Evolutionary conservation across 2,888 invertebrate genomes (phyloP), one percentile per base, ranked within the genome.

Genomic region (Euspilapteryx auroguttella): DNA sequence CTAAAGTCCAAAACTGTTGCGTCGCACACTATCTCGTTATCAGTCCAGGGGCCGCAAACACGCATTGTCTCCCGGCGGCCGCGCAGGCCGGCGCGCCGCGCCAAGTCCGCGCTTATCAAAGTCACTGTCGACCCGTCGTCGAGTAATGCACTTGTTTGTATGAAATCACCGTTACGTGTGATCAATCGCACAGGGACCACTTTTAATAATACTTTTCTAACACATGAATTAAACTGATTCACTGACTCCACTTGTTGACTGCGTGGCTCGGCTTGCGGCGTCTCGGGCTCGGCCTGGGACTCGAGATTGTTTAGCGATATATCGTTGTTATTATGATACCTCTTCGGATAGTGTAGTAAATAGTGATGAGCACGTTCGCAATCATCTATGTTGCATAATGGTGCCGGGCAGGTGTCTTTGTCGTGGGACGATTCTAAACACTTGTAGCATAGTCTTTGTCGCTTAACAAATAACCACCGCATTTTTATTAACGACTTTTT

Each of bases 31-130:
- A 20, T 13, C 9, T 8, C 14, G 2, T 21, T 29, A 14, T 29
- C 14, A 10, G 9, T 25, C 29, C 29, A 29, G 9, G 29, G 29
- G 2, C 29, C 29, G 10, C 21, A 21, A 6, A 29, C 29, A 10
- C 21, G 29, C 21, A 29, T 11, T 2, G 25, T 21, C 10, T 29
- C 29, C 12, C 14, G 29, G 5, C 14, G 29, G n/a, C 29, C 29
- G 25, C 21, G 21, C 21, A 29, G 11, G 8, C 29, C 29, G 1
- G 29, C 29, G 21, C 29, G 29, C 11, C 21, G 13, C 12, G 29
- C 25, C 25, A 28, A 11, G 9, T 11, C 28, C 14, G 10, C 22
- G 15, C 28, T 28, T 3, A 28, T 28, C 14, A 28, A 8, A 2
- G 23, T 28, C 4, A 28, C 22, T 3, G 28, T 23, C 6, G 28